Percentiles rank a stretch among this genome's conserved stretches.
Evolutionary conservation across 2,888 invertebrate genomes (phyloP).

Genomic region (Eupithecia abbreviata): DNA sequence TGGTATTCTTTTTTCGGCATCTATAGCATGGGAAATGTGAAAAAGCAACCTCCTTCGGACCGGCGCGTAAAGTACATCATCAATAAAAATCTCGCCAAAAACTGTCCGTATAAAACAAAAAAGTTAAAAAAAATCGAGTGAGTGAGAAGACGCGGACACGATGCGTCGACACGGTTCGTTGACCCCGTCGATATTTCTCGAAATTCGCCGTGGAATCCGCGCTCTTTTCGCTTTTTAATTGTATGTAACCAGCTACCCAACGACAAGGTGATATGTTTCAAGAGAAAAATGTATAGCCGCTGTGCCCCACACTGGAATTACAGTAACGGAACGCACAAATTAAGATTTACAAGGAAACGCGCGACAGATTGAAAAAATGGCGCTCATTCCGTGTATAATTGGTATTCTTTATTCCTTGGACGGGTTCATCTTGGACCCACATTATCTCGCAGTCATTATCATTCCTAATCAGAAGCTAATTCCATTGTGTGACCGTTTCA

Average conservation of each 20-base stretch:
- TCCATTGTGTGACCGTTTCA: slow-evolving; percentile 17
- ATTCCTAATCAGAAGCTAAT: slow-evolving; percentile 21
- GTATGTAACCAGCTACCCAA: slow-evolving; percentile 76
- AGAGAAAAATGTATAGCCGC: slow-evolving; percentile 68
- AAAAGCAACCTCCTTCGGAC: not conserved
- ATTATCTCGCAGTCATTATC: slow-evolving; percentile 12
- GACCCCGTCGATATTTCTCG: slow-evolving; percentile 83
- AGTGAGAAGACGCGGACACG: slow-evolving; percentile 74
- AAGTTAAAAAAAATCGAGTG: slow-evolving; percentile 69
- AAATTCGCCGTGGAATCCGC: slow-evolving; percentile 79
- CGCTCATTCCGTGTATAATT: slow-evolving; percentile 50
- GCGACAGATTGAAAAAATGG: slow-evolving; percentile 64
- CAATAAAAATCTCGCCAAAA: slow-evolving; percentile 61
- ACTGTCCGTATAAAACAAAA: slow-evolving; percentile 68
- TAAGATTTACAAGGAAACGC: slow-evolving; percentile 71
- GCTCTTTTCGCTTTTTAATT: slow-evolving; percentile 83
- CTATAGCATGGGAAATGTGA: not conserved
- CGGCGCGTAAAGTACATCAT: slow-evolving; percentile 50
- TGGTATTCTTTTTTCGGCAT: not conserved
- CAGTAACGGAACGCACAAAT: slow-evolving; percentile 75
- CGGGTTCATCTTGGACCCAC: slow-evolving; percentile 10
- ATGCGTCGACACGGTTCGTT: slow-evolving; percentile 79
- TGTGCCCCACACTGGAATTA: slow-evolving; percentile 69
- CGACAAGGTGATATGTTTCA: slow-evolving; percentile 80
- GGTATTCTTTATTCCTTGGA: slow-evolving; percentile 48